Evolutionary conservation across 92 coral and sea anemone genomes (phyloP).

Genomic region (Paramuricea clavata): DNA sequence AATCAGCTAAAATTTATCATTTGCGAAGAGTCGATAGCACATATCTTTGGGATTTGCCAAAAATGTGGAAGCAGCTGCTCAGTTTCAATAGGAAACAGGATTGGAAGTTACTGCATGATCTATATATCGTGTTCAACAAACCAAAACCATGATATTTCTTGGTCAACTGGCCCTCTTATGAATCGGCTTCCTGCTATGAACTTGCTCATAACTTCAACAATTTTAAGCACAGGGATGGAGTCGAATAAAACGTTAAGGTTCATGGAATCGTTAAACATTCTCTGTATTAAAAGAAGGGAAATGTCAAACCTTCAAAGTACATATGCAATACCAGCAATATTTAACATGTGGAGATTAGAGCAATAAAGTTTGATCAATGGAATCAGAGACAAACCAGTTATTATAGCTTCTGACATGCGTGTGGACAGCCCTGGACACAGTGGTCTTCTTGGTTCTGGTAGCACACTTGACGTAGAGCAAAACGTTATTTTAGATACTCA

Average conservation of each 20-base stretch:
- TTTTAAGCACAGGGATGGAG: slow-evolving; percentile 50
- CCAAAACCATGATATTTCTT: neutral
- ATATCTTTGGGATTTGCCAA: slow-evolving; percentile 2
- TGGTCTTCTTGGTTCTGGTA: slow-evolving; percentile 54
- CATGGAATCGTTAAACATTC: slow-evolving; percentile 51
- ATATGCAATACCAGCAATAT: slow-evolving; percentile 53
- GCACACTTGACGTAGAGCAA: slow-evolving; percentile 50
- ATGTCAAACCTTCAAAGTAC: slow-evolving; percentile 44
- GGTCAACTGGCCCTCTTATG: slow-evolving; percentile 36
- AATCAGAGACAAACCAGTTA: slow-evolving; percentile 35
- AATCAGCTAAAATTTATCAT: slow-evolving; percentile 31
- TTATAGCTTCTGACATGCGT: slow-evolving; percentile 62
- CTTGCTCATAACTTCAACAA: slow-evolving; percentile 11
- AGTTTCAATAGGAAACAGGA: slow-evolving; percentile 12
- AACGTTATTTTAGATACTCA: slow-evolving; percentile 60
- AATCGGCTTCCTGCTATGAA: slow-evolving; percentile 20
- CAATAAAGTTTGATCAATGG: slow-evolving; percentile 20
- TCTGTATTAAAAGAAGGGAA: slow-evolving; percentile 52
- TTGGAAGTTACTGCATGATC: slow-evolving; percentile 37
- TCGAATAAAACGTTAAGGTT: slow-evolving; percentile 48
- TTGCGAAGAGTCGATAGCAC: slow-evolving; percentile 25
- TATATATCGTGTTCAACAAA: neutral
- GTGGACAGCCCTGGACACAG: slow-evolving; percentile 73
- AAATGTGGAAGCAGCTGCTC: slow-evolving; percentile 27
- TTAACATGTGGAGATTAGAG: slow-evolving; percentile 46